Conservation (phyloP, 1,140 invertebrate genomes). For the Nymphalis io region DNA sequence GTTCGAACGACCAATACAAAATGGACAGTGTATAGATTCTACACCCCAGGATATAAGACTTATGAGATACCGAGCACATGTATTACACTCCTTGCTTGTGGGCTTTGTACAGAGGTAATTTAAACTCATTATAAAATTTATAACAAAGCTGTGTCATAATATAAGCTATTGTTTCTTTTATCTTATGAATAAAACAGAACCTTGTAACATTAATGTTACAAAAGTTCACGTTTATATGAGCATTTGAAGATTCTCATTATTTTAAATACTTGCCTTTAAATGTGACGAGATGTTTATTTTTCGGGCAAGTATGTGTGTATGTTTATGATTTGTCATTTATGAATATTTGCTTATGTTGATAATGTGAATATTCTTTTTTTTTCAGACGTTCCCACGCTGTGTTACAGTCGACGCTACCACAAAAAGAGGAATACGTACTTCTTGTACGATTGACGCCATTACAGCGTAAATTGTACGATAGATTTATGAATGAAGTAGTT, state of each 20-base stretch:
- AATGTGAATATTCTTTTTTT: constrained; percentile 16
- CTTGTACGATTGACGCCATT: constrained; percentile 93
- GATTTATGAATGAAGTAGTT: constrained; percentile 95
- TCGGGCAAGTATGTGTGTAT: too few species aligned
- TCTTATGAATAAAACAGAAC: too few species aligned
- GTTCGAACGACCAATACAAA: constrained; percentile 97
- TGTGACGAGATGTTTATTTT: too few species aligned
- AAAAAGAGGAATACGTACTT: constrained; percentile 96
- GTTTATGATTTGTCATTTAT: too few species aligned
- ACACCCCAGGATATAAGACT: constrained; percentile 93
- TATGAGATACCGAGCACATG: constrained; percentile 94
- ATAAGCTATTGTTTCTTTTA: too few species aligned
- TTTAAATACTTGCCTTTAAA: too few species aligned
- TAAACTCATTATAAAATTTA: not conserved
- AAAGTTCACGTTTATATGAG: too few species aligned
- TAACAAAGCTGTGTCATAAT: too few species aligned
- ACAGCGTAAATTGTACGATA: constrained; percentile 93
- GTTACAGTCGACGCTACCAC: constrained; percentile 91
- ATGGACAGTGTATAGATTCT: constrained; percentile 96
- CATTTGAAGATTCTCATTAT: too few species aligned
- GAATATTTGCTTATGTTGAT: too few species aligned
- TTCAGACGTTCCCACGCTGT: constrained; percentile 92
- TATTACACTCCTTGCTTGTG: constrained; percentile 92
- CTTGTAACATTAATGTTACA: too few species aligned
- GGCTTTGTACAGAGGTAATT: constrained; percentile 93